These are phyloP conservation scores for Onychomys arenicola DNA, from an alignment of 2,797 vertebrate genomes.

Conservation along the genomic window DNA sequence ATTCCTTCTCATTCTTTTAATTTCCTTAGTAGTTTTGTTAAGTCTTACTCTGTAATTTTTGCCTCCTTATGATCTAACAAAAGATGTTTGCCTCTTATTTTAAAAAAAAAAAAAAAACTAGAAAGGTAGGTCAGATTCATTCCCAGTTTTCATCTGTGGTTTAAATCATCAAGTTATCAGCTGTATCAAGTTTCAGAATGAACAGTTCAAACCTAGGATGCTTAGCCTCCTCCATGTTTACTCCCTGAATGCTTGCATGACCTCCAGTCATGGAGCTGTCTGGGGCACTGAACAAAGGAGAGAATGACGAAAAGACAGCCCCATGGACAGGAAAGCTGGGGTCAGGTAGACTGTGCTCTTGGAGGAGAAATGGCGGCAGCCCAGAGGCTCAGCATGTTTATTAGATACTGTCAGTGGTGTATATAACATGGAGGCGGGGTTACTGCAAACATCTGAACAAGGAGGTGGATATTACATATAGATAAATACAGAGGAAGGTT, in stretches of 20 bases:
- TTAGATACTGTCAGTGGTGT: not conserved
- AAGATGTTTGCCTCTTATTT: not conserved
- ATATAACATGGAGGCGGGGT: not conserved
- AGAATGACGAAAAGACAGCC: not conserved
- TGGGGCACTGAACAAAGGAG: not conserved
- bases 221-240: not conserved
- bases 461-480: not conserved
- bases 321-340: not conserved
- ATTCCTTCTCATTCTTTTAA: not conserved
- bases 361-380: not conserved
- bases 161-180: conserved; percentile 18
- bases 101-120: not conserved
- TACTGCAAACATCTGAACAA: too few relatives aligned
- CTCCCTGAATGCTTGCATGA: not conserved
- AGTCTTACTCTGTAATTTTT: not conserved
- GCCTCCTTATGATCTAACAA: not conserved
- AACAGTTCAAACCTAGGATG: conserved; percentile 46
- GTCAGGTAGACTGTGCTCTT: not conserved
- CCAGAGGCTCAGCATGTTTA: not conserved
- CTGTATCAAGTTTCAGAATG: conserved; percentile 1
- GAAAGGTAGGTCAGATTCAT: conserved; percentile 30
- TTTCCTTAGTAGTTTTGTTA: not conserved
- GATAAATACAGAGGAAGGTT: not conserved
- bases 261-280: not conserved
- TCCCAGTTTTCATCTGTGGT: not conserved